Percentiles rank a stretch among this genome's conserved stretches.
phyloP scores from a whole-genome alignment of 1,140 invertebrate genomes.

The Cydia fagiglandana region DNA sequence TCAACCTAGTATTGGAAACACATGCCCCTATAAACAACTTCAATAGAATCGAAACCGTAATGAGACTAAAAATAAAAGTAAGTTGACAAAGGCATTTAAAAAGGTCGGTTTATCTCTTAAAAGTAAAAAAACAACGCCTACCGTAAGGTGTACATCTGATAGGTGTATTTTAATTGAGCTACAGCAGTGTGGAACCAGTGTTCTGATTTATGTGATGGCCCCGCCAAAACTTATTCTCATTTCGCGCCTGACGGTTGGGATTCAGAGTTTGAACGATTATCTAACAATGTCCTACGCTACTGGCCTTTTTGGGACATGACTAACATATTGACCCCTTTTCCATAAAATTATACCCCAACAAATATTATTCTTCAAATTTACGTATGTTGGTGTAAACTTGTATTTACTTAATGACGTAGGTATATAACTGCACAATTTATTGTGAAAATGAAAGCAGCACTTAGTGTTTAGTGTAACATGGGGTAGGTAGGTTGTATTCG shows the following conservation, averaged over 20 bases:
- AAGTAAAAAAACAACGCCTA: slow-evolving; percentile 43
- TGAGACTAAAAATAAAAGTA: slow-evolving; percentile 48
- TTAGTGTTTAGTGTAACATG: too few species aligned
- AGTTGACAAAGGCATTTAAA: slow-evolving; percentile 61
- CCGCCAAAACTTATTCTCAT: slow-evolving; percentile 73
- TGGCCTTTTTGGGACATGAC: too few species aligned
- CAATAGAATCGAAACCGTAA: slow-evolving; percentile 44
- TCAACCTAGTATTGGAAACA: neutral
- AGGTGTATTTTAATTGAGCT: slow-evolving; percentile 74
- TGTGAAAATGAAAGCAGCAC: too few species aligned
- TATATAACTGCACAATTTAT: too few species aligned
- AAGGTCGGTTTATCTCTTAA: slow-evolving; percentile 45
- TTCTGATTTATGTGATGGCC: slow-evolving; percentile 72
- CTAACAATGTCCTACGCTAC: neutral
- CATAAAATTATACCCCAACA: too few species aligned
- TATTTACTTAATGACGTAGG: too few species aligned
- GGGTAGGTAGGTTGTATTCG: too few species aligned
- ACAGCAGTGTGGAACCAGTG: slow-evolving; percentile 50
- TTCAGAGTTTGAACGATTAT: slow-evolving; percentile 34
- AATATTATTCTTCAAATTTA: too few species aligned
- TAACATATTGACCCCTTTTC: too few species aligned
- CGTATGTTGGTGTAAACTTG: too few species aligned
- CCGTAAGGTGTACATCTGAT: slow-evolving; percentile 70
- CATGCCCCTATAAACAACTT: slow-evolving; percentile 35
- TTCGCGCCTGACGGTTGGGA: slow-evolving; percentile 48